phyloP scores from a whole-genome alignment of 2,113 vertebrate species.

The Mirza zaza region DNA sequence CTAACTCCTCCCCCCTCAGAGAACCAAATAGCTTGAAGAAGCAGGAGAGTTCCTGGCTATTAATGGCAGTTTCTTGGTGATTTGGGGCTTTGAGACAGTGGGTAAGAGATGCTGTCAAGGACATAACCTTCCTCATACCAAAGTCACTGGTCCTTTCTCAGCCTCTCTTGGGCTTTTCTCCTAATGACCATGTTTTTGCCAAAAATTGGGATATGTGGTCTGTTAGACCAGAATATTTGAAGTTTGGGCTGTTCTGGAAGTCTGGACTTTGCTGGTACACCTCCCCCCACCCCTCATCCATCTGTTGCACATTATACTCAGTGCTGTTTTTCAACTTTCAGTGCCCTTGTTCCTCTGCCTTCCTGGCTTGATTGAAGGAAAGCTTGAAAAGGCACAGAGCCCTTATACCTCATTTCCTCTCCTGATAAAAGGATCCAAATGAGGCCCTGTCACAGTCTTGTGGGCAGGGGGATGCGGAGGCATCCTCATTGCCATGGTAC shows the following conservation, averaged over 20 bases:
- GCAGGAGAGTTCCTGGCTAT: background rate
- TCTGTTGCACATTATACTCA: background rate
- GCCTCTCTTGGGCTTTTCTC: slow-evolving; percentile 28
- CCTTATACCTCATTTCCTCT: slow-evolving; percentile 69
- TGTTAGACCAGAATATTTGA: background rate
- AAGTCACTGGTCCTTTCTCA: slow-evolving; percentile 58
- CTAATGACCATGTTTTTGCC: slow-evolving; percentile 48
- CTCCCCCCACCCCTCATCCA: background rate
- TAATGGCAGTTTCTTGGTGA: slow-evolving; percentile 17
- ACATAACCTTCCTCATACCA: slow-evolving; percentile 57
- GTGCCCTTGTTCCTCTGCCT: background rate
- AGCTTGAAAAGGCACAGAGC: slow-evolving; percentile 15
- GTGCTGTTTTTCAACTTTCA: background rate
- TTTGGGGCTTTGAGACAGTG: slow-evolving; percentile 35
- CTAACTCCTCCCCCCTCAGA: background rate
- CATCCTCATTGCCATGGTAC: background rate
- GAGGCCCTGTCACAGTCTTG: background rate
- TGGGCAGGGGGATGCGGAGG: background rate
- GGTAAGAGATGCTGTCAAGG: background rate
- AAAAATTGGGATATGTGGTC: slow-evolving; percentile 61
- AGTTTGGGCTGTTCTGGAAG: background rate
- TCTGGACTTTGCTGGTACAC: background rate
- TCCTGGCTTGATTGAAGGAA: background rate
- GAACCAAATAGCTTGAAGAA: slow-evolving; percentile 64
- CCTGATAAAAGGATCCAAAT: background rate